Evolutionary conservation across 2,888 invertebrate species (phyloP).

Genomic region (Pristionchus japonicus): DNA sequence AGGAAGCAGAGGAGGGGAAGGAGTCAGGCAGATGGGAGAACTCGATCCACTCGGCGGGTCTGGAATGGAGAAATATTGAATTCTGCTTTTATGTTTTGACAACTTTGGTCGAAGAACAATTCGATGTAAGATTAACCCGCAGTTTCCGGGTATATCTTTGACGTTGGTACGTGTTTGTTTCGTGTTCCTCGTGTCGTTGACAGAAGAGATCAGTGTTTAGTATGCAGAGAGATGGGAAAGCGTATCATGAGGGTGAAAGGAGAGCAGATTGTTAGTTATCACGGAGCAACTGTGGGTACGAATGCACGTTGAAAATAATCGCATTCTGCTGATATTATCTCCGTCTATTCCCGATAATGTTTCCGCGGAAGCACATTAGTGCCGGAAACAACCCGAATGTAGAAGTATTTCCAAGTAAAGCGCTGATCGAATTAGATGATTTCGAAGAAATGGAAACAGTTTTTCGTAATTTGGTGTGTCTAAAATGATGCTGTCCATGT

Average conservation of each 20-base stretch:
- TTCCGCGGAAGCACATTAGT: background rate
- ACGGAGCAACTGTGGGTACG: background rate
- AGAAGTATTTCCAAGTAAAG: background rate
- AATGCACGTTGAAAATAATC: background rate
- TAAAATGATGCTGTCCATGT: background rate
- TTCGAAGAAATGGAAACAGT: background rate
- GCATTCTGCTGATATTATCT: background rate
- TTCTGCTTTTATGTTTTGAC: too few relatives aligned
- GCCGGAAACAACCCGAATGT: background rate
- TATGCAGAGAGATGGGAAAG: constrained; percentile 14
- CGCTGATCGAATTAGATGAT: background rate
- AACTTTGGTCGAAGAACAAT: too few relatives aligned
- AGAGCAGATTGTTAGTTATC: background rate
- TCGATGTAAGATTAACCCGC: too few relatives aligned
- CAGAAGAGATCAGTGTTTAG: constrained; percentile 22
- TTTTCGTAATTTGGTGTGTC: background rate
- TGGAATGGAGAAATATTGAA: too few relatives aligned
- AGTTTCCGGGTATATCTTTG: background rate
- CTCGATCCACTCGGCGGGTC: constrained; percentile 20
- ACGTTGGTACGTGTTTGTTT: background rate
- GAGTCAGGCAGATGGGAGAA: constrained; percentile 28
- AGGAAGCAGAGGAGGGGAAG: too few relatives aligned
- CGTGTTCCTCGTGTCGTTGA: background rate
- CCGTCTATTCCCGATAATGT: background rate
- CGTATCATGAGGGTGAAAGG: background rate